phyloP scores from a whole-genome alignment of 2,888 invertebrate species.

The Ennomos erosarius region DNA sequence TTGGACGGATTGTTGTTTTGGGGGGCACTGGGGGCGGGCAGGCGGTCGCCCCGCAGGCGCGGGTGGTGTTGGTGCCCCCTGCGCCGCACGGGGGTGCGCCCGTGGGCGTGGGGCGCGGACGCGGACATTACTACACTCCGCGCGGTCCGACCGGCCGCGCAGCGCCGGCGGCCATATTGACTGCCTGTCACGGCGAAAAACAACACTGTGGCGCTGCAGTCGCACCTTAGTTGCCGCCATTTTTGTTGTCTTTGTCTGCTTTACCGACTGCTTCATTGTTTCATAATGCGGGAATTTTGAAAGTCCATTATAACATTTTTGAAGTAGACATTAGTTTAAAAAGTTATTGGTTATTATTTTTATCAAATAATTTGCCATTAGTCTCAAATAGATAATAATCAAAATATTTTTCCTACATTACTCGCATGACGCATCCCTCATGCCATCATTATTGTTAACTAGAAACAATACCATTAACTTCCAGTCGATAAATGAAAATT shows the following conservation, averaged over 20 bases:
- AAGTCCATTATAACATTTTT: conserved; percentile 8
- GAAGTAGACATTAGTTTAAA: not conserved
- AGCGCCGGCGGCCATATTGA: conserved; percentile 87
- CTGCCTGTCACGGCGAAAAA: conserved; percentile 61
- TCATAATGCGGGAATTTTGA: conserved; percentile 59
- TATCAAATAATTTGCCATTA: no score
- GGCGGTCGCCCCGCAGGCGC: conserved; percentile 86
- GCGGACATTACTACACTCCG: conserved; percentile 84
- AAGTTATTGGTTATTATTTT: no score
- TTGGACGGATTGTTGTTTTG: conserved; percentile 71
- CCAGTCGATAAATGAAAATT: conserved; percentile 23
- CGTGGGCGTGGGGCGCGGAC: conserved; percentile 84
- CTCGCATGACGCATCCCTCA: no score
- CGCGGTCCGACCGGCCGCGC: conserved; percentile 79
- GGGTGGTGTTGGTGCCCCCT: conserved; percentile 92
- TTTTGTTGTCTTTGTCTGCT: conserved; percentile 69
- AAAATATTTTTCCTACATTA: no score
- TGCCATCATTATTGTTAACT: no score
- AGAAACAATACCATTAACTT: conserved; percentile 5
- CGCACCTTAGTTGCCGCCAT: conserved; percentile 66
- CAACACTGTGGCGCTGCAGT: conserved; percentile 68
- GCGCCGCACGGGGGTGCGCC: conserved; percentile 86
- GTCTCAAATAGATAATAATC: no score
- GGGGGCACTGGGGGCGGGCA: conserved; percentile 76
- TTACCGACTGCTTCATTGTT: conserved; percentile 66